Conservation (phyloP, 2,888 invertebrate genomes). For the Camponotus fellah region DNA sequence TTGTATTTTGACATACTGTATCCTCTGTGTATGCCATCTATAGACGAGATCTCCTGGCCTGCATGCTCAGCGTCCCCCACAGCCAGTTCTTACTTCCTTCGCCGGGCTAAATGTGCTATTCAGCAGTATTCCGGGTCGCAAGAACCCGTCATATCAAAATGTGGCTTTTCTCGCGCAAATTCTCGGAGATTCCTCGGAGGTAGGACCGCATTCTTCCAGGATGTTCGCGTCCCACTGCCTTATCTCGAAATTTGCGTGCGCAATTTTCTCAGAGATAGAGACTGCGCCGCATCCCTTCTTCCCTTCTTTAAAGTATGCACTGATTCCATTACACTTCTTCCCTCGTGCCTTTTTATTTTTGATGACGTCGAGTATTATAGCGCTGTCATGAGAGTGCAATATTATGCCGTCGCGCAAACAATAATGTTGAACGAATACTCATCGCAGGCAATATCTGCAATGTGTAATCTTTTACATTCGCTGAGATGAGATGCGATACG, state of each 20-base stretch:
- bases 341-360: slow-evolving; percentile 15
- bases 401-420: slow-evolving; percentile 1
- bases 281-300: background rate
- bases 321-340: slow-evolving; percentile 8
- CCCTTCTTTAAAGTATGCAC: background rate
- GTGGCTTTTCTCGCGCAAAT: slow-evolving; percentile 51
- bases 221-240: slow-evolving; percentile 35
- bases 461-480: background rate
- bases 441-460: slow-evolving; percentile 13
- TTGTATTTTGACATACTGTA: background rate
- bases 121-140: slow-evolving; percentile 58
- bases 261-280: slow-evolving; percentile 5
- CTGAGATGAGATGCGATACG: background rate
- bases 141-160: slow-evolving; percentile 44
- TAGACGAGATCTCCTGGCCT: background rate
- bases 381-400: slow-evolving; percentile 25
- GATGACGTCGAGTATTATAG: background rate
- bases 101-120: slow-evolving; percentile 53
- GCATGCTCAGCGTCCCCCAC: slow-evolving; percentile 41
- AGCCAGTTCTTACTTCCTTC: slow-evolving; percentile 20
- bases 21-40: background rate
- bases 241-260: slow-evolving; percentile 14
- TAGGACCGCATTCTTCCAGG: slow-evolving; percentile 35
- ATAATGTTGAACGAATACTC: slow-evolving; percentile 22
- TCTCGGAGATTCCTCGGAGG: slow-evolving; percentile 50